Conservation (phyloP, 1,140 invertebrate genomes). For the Pemphigus obesinymphae region DNA sequence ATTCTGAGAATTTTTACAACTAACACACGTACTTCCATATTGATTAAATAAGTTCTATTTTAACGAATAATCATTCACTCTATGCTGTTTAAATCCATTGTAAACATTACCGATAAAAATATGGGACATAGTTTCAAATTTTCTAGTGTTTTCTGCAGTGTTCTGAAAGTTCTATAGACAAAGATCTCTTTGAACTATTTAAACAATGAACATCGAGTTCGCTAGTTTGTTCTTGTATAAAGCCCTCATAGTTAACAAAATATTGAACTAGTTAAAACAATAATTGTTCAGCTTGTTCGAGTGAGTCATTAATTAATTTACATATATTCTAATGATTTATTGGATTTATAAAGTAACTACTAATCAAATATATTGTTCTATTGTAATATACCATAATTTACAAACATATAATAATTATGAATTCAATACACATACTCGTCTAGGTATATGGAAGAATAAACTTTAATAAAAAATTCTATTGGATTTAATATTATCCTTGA, state of each 20-base stretch:
- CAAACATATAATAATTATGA: too few relatives aligned
- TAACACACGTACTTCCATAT: not conserved
- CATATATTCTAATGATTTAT: too few relatives aligned
- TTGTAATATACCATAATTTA: too few relatives aligned
- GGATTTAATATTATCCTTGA: too few relatives aligned
- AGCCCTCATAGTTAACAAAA: not conserved
- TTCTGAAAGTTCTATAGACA: not conserved
- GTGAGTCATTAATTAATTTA: not conserved
- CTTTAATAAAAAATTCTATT: too few relatives aligned
- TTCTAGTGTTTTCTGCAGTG: not conserved
- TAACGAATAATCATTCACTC: not conserved
- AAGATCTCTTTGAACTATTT: not conserved
- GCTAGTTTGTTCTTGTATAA: not conserved
- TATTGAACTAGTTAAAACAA: not conserved
- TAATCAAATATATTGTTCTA: too few relatives aligned
- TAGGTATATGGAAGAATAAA: too few relatives aligned
- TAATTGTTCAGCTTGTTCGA: too few relatives aligned
- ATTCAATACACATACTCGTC: too few relatives aligned
- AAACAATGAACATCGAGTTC: not conserved
- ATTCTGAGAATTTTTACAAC: not conserved
- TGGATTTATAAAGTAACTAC: too few relatives aligned
- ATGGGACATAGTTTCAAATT: not conserved
- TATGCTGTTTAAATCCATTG: not conserved
- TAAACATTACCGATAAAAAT: not conserved
- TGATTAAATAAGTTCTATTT: not conserved